Evolutionary conservation across 2,888 invertebrate genomes (phyloP), one percentile per base, ranked within the genome.

Genomic region (Zonitis immaculata): DNA sequence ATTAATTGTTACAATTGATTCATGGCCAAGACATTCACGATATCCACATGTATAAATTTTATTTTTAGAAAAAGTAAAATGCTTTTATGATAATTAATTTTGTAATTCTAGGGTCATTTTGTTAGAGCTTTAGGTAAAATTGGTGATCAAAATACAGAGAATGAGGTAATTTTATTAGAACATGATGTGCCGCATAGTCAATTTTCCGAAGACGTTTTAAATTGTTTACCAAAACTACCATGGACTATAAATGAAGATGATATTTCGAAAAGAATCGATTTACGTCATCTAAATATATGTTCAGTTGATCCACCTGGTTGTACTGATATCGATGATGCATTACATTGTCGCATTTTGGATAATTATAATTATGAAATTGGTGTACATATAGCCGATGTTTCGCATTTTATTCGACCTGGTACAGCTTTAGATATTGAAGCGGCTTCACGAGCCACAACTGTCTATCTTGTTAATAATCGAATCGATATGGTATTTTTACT

Each of bases 281-380:
- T 99, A 1, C 85, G 97, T 9, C 81, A 90, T 49, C 73, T 95
- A 3, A 85, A 86, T 66, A 86, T 99, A 42, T 98, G 96, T 70
- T 96, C 95, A 0, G 96, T 98, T 0, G 97, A 98, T 80, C 98
- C 98, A 2, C 95, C 95, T 0, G 98, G 98, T 0, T 99, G 98
- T 74, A 99, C 98, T 0, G 99, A 99, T 73, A 98, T 99, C 59
- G 99, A 99, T 72, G 99, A 99, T 75, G 98, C 99, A 0, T 77
- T 99, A 1, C 99, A 99, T 76, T 96, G 95, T 65, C 80, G 86
- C 16, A 77, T 80, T 32, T 75, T 95, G 18, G 79, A 81, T 0
- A 88, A 88, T 68, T 87, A 88, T 3, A 86, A 86, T 66, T 80
- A 82, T 44, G 89, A 94, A 78, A 87, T 96, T 44, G 98, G 98